phyloP scores from a whole-genome alignment of 2,888 invertebrate species.

The Phyllotreta cruciferae region DNA sequence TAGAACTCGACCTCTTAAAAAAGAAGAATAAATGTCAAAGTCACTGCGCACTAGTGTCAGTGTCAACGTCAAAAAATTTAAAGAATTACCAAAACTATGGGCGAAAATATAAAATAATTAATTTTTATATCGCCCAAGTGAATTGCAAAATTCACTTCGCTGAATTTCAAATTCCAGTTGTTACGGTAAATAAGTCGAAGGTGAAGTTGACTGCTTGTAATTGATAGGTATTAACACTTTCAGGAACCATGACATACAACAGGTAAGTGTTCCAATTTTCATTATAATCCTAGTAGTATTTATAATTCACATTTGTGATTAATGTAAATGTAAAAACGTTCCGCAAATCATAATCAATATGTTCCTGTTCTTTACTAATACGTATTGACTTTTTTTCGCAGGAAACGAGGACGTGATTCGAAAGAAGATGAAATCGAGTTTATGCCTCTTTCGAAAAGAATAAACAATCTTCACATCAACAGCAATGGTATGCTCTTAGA shows the following conservation, averaged over 20 bases:
- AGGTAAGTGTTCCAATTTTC: too few relatives aligned
- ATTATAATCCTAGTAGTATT: too few relatives aligned
- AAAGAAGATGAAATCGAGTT: constrained; percentile 80
- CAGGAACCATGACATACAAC: too few relatives aligned
- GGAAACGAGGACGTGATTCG: constrained; percentile 76
- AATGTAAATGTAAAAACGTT: too few relatives aligned
- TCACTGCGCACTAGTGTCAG: too few relatives aligned
- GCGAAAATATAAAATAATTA: constrained; percentile 9
- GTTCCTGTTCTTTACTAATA: not conserved
- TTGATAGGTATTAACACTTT: too few relatives aligned
- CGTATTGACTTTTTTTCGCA: constrained; percentile 51
- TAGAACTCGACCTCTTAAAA: too few relatives aligned
- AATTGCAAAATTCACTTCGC: not conserved
- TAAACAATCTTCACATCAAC: constrained; percentile 87
- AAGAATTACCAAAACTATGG: constrained; percentile 1
- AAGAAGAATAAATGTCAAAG: too few relatives aligned
- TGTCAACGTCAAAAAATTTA: constrained; percentile 16
- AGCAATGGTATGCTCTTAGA: constrained; percentile 61
- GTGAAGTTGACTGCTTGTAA: too few relatives aligned
- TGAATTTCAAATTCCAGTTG: not conserved
- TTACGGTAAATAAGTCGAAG: not conserved
- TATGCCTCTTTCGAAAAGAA: constrained; percentile 87
- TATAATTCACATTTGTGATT: too few relatives aligned
- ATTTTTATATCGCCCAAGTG: not conserved
- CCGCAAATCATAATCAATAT: not conserved